A percentile compares a stretch with the other conserved stretches of the same genome.
These are phyloP conservation scores for Phenganax subtilis DNA, from an alignment of 92 coral and sea anemone genomes.

Conservation along the genomic window DNA sequence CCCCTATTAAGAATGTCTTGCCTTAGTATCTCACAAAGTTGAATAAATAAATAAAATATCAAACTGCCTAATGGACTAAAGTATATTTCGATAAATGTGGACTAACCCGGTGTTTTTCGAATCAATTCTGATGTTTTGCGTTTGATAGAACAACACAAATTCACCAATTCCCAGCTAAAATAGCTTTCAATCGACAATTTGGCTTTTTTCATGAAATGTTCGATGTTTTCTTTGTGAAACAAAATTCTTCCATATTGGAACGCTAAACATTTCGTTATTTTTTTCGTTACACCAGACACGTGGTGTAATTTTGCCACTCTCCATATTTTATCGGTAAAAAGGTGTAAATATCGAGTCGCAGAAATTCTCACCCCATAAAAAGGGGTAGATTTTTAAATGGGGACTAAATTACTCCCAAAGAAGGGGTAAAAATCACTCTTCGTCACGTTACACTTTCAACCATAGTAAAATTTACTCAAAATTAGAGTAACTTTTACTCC, in stretches of 20 bases:
- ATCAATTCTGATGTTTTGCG: too few relatives aligned
- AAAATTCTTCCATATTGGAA: conserved; percentile 2
- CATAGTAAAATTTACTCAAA: not conserved
- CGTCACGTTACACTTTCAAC: not conserved
- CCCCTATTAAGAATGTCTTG: too few relatives aligned
- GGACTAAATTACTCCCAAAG: not conserved
- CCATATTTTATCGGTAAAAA: not conserved
- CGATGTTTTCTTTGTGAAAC: not conserved
- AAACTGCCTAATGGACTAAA: too few relatives aligned
- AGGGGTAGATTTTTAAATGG: not conserved
- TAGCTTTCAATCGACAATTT: not conserved
- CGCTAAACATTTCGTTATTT: not conserved
- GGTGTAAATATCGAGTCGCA: not conserved
- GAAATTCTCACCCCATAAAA: not conserved
- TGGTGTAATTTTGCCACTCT: not conserved
- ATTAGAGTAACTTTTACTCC: not conserved
- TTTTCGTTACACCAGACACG: not conserved
- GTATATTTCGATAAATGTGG: too few relatives aligned
- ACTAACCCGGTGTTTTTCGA: too few relatives aligned
- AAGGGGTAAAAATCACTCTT: conserved; percentile 10
- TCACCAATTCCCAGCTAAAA: not conserved
- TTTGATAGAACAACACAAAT: too few relatives aligned
- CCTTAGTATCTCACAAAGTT: too few relatives aligned
- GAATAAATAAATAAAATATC: too few relatives aligned
- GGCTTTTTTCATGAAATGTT: not conserved